phyloP scores from a whole-genome alignment of 2,797 vertebrate species.

The Halcyon leucocephala region DNA sequence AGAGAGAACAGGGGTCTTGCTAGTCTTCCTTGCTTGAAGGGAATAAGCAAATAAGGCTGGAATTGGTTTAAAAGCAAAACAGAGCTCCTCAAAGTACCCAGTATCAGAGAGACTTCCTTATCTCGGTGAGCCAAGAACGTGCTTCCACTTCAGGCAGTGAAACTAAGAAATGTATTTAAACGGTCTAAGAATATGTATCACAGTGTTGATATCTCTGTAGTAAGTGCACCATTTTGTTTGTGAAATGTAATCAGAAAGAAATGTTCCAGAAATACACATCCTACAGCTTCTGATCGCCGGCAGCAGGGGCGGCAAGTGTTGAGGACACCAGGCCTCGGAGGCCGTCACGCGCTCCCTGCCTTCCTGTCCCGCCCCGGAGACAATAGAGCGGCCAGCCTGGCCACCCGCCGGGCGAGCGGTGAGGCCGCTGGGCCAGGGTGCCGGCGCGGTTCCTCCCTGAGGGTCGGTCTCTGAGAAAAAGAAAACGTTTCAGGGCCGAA shows the following conservation, averaged over 20 bases:
- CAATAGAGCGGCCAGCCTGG: neutral
- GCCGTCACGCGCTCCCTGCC: neutral
- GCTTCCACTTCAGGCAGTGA: neutral
- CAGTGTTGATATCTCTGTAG: accelerated
- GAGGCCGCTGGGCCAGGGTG: too few species aligned
- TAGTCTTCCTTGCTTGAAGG: neutral
- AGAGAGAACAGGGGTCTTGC: neutral
- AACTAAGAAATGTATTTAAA: neutral
- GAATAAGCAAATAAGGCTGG: neutral
- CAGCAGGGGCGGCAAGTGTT: accelerated
- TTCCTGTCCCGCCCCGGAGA: accelerated
- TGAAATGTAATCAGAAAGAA: accelerated
- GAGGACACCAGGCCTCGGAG: accelerated
- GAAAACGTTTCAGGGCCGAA: neutral
- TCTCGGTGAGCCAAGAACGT: accelerated
- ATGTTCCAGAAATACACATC: accelerated
- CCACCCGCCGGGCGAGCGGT: neutral
- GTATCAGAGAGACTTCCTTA: neutral
- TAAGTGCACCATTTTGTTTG: neutral
- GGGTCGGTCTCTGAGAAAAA: too few species aligned
- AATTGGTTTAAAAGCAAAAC: neutral
- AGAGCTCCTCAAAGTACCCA: neutral
- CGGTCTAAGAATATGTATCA: accelerated
- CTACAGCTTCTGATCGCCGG: neutral
- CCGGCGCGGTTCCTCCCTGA: accelerated